Evolutionary conservation across 2,113 vertebrate species (phyloP).

Genomic region (Pseudorasbora parva): DNA sequence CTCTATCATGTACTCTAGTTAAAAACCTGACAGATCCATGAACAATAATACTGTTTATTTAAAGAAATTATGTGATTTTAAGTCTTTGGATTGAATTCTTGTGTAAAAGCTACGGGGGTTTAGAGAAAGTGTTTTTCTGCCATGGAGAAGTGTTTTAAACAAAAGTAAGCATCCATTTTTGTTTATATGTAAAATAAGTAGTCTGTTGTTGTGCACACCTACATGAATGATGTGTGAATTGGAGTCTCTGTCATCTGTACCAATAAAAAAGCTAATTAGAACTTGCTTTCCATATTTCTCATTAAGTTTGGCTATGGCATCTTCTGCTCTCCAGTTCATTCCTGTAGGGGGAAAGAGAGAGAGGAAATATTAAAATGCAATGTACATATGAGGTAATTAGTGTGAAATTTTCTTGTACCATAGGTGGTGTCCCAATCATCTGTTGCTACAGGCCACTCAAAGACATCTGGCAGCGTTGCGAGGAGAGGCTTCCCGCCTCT

Average conservation of each 20-base stretch:
- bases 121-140: too few relatives aligned
- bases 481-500: conserved; percentile 86
- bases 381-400: neutral
- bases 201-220: conserved; percentile 69
- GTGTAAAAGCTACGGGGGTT: too few relatives aligned
- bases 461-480: conserved; percentile 77
- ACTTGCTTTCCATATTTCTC: conserved; percentile 88
- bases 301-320: conserved; percentile 84
- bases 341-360: conserved; percentile 70
- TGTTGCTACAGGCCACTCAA: conserved; percentile 89
- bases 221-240: conserved; percentile 90
- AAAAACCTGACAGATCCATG: conserved; percentile 17
- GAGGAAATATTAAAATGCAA: neutral
- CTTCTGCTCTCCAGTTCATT: conserved; percentile 82
- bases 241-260: conserved; percentile 91
- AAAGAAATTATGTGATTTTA: conserved; percentile 34
- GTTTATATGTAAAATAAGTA: neutral
- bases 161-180: neutral
- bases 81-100: conserved; percentile 11
- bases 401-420: conserved; percentile 70
- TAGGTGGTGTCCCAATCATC: conserved; percentile 81
- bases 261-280: conserved; percentile 89
- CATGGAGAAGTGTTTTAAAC: neutral
- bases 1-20: conserved; percentile 42
- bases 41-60: conserved; percentile 43